A percentile compares a stretch with the other conserved stretches of the same genome.
phyloP scores from a whole-genome alignment of 1,140 invertebrate species.

The Lordiphosa mommai region DNA sequence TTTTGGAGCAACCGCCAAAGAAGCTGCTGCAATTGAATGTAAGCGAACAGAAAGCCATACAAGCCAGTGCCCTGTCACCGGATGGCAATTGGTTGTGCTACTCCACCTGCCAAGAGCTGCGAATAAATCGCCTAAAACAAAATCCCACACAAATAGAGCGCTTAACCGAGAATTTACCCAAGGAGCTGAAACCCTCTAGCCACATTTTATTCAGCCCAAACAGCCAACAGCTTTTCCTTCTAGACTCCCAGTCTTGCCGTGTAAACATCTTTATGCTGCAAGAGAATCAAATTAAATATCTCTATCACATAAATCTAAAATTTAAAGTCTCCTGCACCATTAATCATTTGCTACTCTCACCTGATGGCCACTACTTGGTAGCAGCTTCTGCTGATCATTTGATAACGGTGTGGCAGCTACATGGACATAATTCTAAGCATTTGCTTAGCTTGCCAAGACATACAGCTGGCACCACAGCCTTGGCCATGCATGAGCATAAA shows the following conservation, averaged over 20 bases:
- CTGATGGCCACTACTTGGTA: slow-evolving; percentile 83
- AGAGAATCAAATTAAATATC: slow-evolving; percentile 4
- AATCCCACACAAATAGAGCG: slow-evolving; percentile 65
- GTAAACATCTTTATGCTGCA: slow-evolving; percentile 45
- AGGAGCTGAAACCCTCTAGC: slow-evolving; percentile 78
- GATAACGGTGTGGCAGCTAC: slow-evolving; percentile 83
- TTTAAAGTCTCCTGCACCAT: slow-evolving; percentile 12
- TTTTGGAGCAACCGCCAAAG: slow-evolving; percentile 81
- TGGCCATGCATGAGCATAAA: slow-evolving; percentile 82
- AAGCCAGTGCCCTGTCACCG: slow-evolving; percentile 83
- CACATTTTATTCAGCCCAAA: slow-evolving; percentile 80
- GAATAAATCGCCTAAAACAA: slow-evolving; percentile 81
- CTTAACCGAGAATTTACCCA: slow-evolving; percentile 78
- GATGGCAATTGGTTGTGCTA: slow-evolving; percentile 87
- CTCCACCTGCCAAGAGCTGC: slow-evolving; percentile 84
- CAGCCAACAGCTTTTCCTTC: slow-evolving; percentile 72
- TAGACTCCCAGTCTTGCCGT: slow-evolving; percentile 39
- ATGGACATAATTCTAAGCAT: slow-evolving; percentile 80
- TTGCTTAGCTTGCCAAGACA: slow-evolving; percentile 84
- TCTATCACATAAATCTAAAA: slow-evolving; percentile 19
- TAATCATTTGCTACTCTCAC: slow-evolving; percentile 43
- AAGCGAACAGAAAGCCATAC: slow-evolving; percentile 9
- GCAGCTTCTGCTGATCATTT: slow-evolving; percentile 82
- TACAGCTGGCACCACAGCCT: slow-evolving; percentile 83
- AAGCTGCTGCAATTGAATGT: slow-evolving; percentile 84